Percentiles rank a stretch among this genome's conserved stretches.
Evolutionary conservation across 2,888 invertebrate species (phyloP).

Genomic region (Phalangium opilio): DNA sequence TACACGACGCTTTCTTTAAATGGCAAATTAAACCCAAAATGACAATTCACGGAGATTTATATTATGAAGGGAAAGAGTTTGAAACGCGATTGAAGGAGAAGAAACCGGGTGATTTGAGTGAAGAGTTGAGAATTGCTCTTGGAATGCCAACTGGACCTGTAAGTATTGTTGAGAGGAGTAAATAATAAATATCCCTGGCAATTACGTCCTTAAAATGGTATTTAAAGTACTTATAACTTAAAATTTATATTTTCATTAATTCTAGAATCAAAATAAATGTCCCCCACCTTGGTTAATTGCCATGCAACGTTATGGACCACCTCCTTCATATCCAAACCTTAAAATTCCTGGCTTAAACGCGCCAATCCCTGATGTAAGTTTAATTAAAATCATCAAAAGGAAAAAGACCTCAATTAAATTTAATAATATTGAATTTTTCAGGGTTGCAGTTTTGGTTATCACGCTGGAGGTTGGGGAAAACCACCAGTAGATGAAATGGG

Average conservation of each 20-base stretch:
- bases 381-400: background rate
- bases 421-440: background rate
- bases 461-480: conserved; percentile 99
- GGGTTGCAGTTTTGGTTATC: conserved; percentile 90
- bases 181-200: background rate
- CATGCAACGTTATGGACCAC: conserved; percentile 96
- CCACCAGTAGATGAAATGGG: conserved; percentile 98
- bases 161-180: conserved; percentile 7
- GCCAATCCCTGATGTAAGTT: conserved; percentile 71
- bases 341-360: conserved; percentile 58
- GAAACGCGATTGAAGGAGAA: conserved; percentile 95
- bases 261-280: conserved; percentile 36
- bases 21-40: conserved; percentile 99
- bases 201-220: conserved; percentile 52
- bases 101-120: conserved; percentile 93
- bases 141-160: conserved; percentile 95
- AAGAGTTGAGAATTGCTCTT: conserved; percentile 84
- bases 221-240: background rate
- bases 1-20: conserved; percentile 98
- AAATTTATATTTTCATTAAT: conserved; percentile 11
- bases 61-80: conserved; percentile 98
- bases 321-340: conserved; percentile 94
- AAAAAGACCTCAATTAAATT: no score
- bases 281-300: conserved; percentile 95
- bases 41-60: conserved; percentile 97